Evolutionary conservation across 2,797 vertebrate genomes (phyloP), one percentile per base, ranked within the genome.

Genomic region (Paramormyrops hopkinsi): DNA sequence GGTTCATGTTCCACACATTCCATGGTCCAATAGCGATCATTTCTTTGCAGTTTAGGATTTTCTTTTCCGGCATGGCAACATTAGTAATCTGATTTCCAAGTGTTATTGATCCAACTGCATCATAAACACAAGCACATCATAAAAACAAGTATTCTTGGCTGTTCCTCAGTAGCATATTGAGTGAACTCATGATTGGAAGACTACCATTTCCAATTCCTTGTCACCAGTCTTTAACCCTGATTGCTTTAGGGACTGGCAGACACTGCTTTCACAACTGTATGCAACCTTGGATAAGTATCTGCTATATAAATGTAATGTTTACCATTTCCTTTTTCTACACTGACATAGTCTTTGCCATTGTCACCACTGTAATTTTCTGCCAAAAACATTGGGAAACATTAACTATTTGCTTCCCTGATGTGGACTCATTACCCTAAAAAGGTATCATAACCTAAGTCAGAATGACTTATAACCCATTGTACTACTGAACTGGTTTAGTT

Each of bases 1-100:
- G 41, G 76, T 82, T 82, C 41, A 82, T 82, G 41, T 82, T 82
- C 19, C 41, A n/a, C 29, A 82, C 76, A 82, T 82, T 82, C 76
- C 76, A 82, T 82, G 76, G 44, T 46, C 76, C 7, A 82, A 46
- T n/a, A 46, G 19, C 7, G 1, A 82, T 46, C 19, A 46, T 82
- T 46, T 46, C 41, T 44, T 82, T 46, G 37, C 41, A 82, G 41
- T 22, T 46, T 46, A n/a, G 41, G 19, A 44, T 82, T 82, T 82
- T 82, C 41, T 82, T 46, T 46, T 82, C 76, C 41, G 14, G 76
- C 37, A 46, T 44, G 17, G 41, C 37, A 82, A 46, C 41, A 82
- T 46, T 46, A 82, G 17, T n/a, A 19, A 82, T 44, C 19, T 44
- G 76, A 46, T 44, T 44, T 82, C 76, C 37, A 44, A 11, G 41